phyloP scores from a whole-genome alignment of 2,888 invertebrate genomes.

The Chymomyza procnemis region DNA sequence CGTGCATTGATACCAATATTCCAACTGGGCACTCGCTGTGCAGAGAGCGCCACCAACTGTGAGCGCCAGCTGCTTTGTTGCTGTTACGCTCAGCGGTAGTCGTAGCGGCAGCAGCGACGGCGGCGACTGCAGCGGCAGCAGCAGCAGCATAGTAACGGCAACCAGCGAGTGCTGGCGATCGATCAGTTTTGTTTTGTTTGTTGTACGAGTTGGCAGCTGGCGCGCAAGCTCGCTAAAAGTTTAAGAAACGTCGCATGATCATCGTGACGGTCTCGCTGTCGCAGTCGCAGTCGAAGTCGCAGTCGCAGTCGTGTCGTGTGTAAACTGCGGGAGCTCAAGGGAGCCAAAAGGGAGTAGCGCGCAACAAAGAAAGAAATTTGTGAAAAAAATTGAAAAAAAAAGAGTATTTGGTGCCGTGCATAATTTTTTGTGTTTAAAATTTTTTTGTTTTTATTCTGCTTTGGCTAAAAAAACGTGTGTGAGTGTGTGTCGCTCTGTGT shows the following conservation, averaged over 20 bases:
- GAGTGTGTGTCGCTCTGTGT: slow-evolving; percentile 5
- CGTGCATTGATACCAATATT: not conserved
- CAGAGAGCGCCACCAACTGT: not conserved
- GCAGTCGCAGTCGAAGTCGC: slow-evolving; percentile 20
- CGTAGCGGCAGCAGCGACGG: slow-evolving; percentile 11
- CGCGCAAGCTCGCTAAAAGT: slow-evolving; percentile 3
- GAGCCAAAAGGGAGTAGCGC: not conserved
- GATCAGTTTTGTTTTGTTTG: slow-evolving; percentile 34
- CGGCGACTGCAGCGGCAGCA: slow-evolving; percentile 5
- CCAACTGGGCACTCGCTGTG: not conserved
- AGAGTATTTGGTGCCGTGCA: not conserved
- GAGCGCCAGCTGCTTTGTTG: not conserved
- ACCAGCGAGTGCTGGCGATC: slow-evolving; percentile 51
- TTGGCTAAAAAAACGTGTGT: not conserved
- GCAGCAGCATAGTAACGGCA: not conserved
- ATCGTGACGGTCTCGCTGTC: slow-evolving; percentile 5
- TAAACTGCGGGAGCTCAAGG: slow-evolving; percentile 17
- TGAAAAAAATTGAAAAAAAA: slow-evolving; percentile 11
- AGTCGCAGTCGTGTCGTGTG: slow-evolving; percentile 12
- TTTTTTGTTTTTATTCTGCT: not conserved
- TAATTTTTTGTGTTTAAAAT: not conserved
- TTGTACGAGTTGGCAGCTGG: not conserved
- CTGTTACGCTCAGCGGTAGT: not conserved
- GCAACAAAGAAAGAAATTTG: slow-evolving; percentile 11
- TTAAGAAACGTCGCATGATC: slow-evolving; percentile 7